Evolutionary conservation across 2,888 invertebrate genomes (phyloP).

Genomic region (Polia nebulosa): DNA sequence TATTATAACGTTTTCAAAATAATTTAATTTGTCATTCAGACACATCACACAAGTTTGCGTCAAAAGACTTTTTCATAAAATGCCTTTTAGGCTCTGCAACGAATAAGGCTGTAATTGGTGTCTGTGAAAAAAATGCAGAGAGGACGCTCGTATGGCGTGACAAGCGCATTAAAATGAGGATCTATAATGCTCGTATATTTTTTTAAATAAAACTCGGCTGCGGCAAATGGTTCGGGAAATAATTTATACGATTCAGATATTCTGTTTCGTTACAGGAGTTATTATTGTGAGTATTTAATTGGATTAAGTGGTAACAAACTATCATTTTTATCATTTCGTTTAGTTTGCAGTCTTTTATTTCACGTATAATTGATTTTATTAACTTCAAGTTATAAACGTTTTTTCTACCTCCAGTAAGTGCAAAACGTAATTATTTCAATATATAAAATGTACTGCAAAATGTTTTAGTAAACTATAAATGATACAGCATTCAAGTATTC

Average conservation of each 20-base stretch:
- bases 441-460: background rate
- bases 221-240: constrained; percentile 7
- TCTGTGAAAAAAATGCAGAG: constrained; percentile 46
- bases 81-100: constrained; percentile 32
- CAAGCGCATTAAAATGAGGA: constrained; percentile 45
- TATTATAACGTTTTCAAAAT: constrained; percentile 15
- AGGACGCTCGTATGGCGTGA: constrained; percentile 23
- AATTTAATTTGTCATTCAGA: constrained; percentile 43
- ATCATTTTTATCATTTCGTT: background rate
- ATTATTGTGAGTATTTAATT: constrained; percentile 10
- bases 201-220: constrained; percentile 23
- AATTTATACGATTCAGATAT: constrained; percentile 27
- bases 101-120: constrained; percentile 60
- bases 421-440: no score
- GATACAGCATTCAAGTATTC: background rate
- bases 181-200: constrained; percentile 34
- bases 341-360: background rate
- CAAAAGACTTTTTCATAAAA: constrained; percentile 43
- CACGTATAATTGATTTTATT: background rate
- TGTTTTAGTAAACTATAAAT: background rate
- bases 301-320: background rate
- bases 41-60: constrained; percentile 22
- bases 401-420: background rate
- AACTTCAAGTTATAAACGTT: background rate
- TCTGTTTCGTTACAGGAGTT: background rate